Conservation (phyloP, 2,888 invertebrate species). For the Amphipyra tragopoginis region DNA sequence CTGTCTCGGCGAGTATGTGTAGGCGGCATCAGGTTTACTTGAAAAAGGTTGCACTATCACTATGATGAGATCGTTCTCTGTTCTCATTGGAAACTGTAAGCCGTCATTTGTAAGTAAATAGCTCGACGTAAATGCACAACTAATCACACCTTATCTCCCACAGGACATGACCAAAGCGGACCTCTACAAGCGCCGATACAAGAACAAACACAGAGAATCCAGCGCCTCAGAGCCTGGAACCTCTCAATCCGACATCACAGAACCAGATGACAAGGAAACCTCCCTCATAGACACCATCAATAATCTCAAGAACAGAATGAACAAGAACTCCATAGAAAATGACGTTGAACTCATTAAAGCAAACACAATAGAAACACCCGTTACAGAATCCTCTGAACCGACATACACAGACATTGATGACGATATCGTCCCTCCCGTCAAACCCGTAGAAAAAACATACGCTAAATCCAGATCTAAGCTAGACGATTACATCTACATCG, state of each 20-base stretch:
- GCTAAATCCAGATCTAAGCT: conserved; percentile 80
- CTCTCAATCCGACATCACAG: conserved; percentile 60
- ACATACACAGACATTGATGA: conserved; percentile 74
- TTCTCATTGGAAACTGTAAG: no score
- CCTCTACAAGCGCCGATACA: conserved; percentile 84
- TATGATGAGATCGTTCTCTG: no score
- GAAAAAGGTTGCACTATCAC: no score
- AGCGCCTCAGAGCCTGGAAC: conserved; percentile 72
- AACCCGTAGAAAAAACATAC: conserved; percentile 84
- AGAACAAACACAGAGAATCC: conserved; percentile 79
- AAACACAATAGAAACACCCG: conserved; percentile 78
- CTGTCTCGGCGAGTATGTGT: no score
- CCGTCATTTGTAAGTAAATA: neutral
- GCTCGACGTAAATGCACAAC: neutral
- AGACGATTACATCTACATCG: conserved; percentile 84
- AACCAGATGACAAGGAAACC: conserved; percentile 67
- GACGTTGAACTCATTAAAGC: conserved; percentile 84
- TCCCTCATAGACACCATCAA: conserved; percentile 76
- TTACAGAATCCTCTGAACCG: conserved; percentile 69
- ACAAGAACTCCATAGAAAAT: conserved; percentile 82
- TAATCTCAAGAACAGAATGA: conserved; percentile 77
- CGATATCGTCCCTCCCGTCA: conserved; percentile 75
- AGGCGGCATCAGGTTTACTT: no score
- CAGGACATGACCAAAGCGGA: conserved; percentile 88
- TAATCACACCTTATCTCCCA: conserved; percentile 6